A percentile compares a stretch with the other conserved stretches of the same genome.
Evolutionary conservation across 2,888 invertebrate genomes (phyloP).

Genomic region (Eilema griseolum): DNA sequence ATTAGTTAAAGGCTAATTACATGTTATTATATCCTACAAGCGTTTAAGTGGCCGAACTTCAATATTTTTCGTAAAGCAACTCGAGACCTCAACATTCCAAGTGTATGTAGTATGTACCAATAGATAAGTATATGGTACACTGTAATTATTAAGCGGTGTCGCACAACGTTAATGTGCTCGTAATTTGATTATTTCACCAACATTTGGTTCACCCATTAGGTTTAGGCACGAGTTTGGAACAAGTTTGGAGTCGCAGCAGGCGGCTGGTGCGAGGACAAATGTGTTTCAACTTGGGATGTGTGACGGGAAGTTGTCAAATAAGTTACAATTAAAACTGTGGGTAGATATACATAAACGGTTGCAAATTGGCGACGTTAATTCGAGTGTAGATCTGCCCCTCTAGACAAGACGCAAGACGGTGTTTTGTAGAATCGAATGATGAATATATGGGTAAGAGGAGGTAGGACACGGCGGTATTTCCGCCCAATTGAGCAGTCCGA

Average conservation of each 20-base stretch:
- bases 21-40: no score
- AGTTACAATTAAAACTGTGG: background rate
- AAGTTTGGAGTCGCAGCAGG: slow-evolving; percentile 10
- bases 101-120: no score
- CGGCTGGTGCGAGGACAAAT: background rate
- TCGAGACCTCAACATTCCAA: no score
- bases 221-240: slow-evolving; percentile 6
- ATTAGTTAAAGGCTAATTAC: no score
- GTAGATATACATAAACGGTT: background rate
- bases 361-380: background rate
- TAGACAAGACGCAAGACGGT: no score
- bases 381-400: no score
- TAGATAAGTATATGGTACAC: background rate
- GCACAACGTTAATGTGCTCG: slow-evolving; percentile 13
- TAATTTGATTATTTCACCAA: slow-evolving; percentile 22
- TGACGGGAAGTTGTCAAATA: background rate
- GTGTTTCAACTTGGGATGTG: slow-evolving; percentile 3
- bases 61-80: no score
- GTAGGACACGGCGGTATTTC: no score
- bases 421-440: no score
- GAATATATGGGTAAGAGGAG: no score
- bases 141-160: slow-evolving; percentile 12
- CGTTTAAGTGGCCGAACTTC: no score
- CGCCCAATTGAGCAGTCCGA: no score
- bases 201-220: slow-evolving; percentile 20